These are phyloP conservation scores for Lucinisca nassula DNA, from an alignment of 2,888 invertebrate genomes.

Conservation along the genomic window DNA sequence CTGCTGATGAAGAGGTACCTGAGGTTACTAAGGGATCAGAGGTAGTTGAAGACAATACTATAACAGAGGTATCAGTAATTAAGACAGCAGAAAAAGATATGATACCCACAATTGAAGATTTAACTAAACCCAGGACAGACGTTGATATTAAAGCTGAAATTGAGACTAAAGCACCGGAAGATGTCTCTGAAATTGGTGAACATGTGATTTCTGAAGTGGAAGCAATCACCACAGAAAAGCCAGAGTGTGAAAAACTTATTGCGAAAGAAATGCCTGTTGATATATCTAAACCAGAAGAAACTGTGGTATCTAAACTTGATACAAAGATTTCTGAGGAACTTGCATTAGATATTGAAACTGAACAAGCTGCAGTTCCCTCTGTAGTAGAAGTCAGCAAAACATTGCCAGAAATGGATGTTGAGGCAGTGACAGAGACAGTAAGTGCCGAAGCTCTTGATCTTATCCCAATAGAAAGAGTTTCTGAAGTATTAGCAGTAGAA, in stretches of 20 bases:
- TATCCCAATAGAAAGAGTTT: not conserved
- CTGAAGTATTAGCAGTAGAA: conserved; percentile 28
- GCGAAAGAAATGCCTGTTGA: not conserved
- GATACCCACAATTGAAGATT: conserved; percentile 20
- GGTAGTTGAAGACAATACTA: not conserved
- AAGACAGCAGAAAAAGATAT: not conserved
- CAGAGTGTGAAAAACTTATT: not conserved
- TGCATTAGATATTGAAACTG: conserved; percentile 24
- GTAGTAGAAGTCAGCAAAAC: conserved; percentile 22
- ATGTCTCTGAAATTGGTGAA: not conserved
- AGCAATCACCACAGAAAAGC: not conserved
- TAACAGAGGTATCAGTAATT: not conserved
- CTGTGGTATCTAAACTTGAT: not conserved
- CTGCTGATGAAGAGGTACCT: conserved; percentile 6
- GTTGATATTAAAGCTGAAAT: conserved; percentile 23
- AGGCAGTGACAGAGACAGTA: not conserved
- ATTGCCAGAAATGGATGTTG: not conserved
- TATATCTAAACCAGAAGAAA: not conserved
- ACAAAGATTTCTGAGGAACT: conserved; percentile 6
- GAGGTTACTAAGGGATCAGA: not conserved
- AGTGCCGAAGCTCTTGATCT: not conserved
- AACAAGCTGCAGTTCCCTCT: not conserved
- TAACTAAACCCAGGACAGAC: not conserved
- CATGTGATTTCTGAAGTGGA: not conserved
- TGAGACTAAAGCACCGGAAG: not conserved